Base-by-base conservation (phyloP, 2,888 invertebrate genomes). In the Ganaspis brasiliensis region DNA sequence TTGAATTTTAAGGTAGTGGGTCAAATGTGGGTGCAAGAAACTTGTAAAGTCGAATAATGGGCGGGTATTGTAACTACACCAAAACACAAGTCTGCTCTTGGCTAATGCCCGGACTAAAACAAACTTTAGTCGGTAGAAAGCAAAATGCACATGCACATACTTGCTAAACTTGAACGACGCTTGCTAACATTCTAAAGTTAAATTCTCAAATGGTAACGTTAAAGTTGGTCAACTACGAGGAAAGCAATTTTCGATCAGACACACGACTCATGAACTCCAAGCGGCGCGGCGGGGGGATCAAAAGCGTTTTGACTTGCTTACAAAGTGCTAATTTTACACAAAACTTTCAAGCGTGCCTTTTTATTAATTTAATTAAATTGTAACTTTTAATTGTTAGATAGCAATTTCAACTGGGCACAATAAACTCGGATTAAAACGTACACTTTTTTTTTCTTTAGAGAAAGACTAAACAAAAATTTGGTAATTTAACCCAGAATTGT, bases 51-150 rank as follows among this genome's bases (percentile, higher is more conserved):
- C 79, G 73, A 76, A 76, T 76, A 78, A 81, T 81, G 73, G 79
- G 73, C 76, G 79, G 75, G 74, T 74, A 77, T 59, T 61, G 77
- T 77, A 76, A 81, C 77, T 76, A 67, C 75, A 79, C 59, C 74
- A 74, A 77, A 77, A 74, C 74, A 77, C 78, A 78, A 81, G 81
- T 81, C 79, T 79, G 77, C 21, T 67, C 79, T 79, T 77, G 75
- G 76, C 76, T 79, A 78, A 79, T 78, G 75, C 75, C 73, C 57
- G 71, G 77, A 74, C 74, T 55, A 73, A 61, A 31, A 63, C 76
- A 78, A 79, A 81, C 77, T 81, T 81, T 75, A 67, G 71, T 78
- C 72, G 52, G 72, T 79, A 59, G 72, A 21, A 67, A 45, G 21
- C 40, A 67, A 67, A 67, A 67, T 67, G 63, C 63, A 67, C 40